Conservation (phyloP, 2,888 invertebrate species). For the Uropetala carovei region DNA sequence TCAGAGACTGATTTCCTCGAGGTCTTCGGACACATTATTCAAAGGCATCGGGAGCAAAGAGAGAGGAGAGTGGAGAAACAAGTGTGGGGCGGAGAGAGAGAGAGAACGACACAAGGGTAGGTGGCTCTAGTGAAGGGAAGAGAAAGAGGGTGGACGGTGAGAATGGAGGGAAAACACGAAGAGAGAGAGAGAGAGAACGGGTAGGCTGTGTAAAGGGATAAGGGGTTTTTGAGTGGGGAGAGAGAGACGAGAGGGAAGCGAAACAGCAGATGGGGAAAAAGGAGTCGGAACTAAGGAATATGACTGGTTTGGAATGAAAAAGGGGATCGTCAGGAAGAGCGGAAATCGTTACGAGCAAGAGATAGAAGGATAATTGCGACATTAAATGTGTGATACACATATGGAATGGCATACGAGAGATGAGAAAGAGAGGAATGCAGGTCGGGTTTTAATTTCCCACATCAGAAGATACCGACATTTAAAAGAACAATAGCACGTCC, state of each 20-base stretch:
- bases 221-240: not conserved
- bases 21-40: conserved; percentile 44
- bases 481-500: too few species aligned
- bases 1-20: conserved; percentile 22
- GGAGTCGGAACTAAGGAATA: not conserved
- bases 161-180: not conserved
- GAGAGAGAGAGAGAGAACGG: not conserved
- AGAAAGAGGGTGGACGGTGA: not conserved
- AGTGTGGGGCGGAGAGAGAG: not conserved
- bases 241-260: not conserved
- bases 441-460: too few species aligned
- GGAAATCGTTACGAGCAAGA: not conserved
- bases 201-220: not conserved
- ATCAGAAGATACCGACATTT: too few species aligned
- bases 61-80: not conserved
- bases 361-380: too few species aligned
- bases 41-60: conserved; percentile 16
- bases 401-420: too few species aligned
- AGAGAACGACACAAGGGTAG: not conserved
- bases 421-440: too few species aligned
- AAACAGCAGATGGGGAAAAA: not conserved
- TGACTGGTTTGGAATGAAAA: not conserved
- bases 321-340: too few species aligned
- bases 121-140: not conserved
- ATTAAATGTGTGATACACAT: too few species aligned